Conservation (phyloP, 1,140 invertebrate species). For the Calycopis cecrops region DNA sequence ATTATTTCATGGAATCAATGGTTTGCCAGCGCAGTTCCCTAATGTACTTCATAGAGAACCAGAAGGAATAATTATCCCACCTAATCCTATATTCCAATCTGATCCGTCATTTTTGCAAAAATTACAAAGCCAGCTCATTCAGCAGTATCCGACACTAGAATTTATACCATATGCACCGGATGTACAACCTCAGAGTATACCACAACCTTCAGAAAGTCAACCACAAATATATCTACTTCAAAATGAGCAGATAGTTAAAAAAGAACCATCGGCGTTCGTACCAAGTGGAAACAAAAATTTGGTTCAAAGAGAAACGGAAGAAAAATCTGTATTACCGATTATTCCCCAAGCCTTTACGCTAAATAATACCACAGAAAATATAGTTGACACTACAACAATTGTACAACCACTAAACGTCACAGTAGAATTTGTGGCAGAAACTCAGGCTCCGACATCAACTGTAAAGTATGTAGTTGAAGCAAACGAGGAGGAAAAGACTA, state of each 20-base stretch:
- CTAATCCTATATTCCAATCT: slow-evolving; percentile 52
- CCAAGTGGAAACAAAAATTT: slow-evolving; percentile 38
- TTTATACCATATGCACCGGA: slow-evolving; percentile 54
- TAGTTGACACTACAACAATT: slow-evolving; percentile 29
- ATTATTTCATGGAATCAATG: slow-evolving; percentile 48
- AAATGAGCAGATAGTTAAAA: slow-evolving; percentile 66
- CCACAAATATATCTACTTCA: slow-evolving; percentile 39
- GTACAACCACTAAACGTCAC: slow-evolving; percentile 29
- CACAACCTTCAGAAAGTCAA: slow-evolving; percentile 35
- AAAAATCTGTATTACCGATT: slow-evolving; percentile 40
- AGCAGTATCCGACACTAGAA: slow-evolving; percentile 51
- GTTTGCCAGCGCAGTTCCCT: slow-evolving; percentile 38
- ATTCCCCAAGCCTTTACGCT: slow-evolving; percentile 44
- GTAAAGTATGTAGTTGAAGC: slow-evolving; percentile 41
- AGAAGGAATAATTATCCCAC: slow-evolving; percentile 54
- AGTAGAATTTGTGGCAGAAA: slow-evolving; percentile 35
- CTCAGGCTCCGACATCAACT: slow-evolving; percentile 35
- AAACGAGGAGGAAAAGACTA: slow-evolving; percentile 41
- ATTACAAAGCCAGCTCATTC: slow-evolving; percentile 54
- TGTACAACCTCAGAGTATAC: slow-evolving; percentile 26
- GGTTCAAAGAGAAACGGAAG: slow-evolving; percentile 54
- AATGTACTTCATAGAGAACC: slow-evolving; percentile 47
- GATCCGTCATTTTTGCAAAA: slow-evolving; percentile 61
- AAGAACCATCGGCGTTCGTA: slow-evolving; percentile 40
- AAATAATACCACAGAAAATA: slow-evolving; percentile 46